These are phyloP conservation scores for Phrynosoma blainvillii DNA, from an alignment of 2,113 vertebrate genomes.

Conservation along the genomic window DNA sequence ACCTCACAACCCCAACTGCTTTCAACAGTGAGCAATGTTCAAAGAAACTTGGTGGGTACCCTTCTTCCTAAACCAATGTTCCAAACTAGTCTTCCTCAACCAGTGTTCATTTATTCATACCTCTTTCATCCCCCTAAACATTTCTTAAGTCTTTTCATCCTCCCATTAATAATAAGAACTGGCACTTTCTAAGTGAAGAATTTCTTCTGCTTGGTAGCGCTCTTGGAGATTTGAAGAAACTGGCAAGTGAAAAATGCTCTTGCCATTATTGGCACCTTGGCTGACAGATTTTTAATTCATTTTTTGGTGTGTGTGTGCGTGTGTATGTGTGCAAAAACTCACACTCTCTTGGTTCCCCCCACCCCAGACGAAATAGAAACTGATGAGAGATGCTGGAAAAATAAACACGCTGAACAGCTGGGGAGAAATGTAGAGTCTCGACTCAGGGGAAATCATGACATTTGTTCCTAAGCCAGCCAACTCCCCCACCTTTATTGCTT, in stretches of 20 bases:
- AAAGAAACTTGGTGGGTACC: too few relatives aligned
- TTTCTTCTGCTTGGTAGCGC: conserved; percentile 59
- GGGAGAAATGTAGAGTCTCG: not conserved
- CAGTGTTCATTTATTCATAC: conserved; percentile 41
- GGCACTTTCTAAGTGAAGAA: conserved; percentile 72
- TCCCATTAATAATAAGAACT: conserved; percentile 73
- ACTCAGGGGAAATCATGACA: conserved; percentile 43
- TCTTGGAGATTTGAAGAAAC: conserved; percentile 71
- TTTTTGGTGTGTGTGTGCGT: not conserved
- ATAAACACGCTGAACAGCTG: not conserved
- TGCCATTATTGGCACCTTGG: conserved; percentile 68
- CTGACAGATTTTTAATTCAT: conserved; percentile 78
- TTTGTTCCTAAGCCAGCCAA: conserved; percentile 26
- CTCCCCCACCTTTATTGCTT: too few relatives aligned
- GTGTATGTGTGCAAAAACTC: conserved; percentile 46
- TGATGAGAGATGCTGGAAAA: conserved; percentile 42
- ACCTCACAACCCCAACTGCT: too few relatives aligned
- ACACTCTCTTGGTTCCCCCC: not conserved
- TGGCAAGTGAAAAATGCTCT: conserved; percentile 67
- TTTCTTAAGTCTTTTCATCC: conserved; percentile 52
- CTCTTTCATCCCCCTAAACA: conserved; percentile 46
- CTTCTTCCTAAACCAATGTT: too few relatives aligned
- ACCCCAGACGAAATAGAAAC: conserved; percentile 63
- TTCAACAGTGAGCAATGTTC: too few relatives aligned
- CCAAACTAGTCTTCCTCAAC: not conserved